Conservation (phyloP, 2,888 invertebrate species). For the Penaeus monodon region DNA sequence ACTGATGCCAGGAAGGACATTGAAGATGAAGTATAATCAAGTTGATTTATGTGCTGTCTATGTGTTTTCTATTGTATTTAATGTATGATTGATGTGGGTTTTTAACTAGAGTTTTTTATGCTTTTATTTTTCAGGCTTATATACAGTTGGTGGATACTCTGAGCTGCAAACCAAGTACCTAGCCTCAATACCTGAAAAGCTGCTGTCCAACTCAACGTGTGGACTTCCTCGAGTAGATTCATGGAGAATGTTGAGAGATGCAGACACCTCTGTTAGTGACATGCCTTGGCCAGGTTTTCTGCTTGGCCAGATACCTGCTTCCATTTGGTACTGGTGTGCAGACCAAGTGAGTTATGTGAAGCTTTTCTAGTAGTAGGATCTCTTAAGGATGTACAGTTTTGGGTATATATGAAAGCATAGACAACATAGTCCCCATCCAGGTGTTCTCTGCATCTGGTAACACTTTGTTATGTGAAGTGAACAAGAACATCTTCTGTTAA, state of each 20-base stretch:
- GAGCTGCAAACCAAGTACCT: conserved; percentile 70
- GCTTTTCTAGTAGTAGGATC: too few relatives aligned
- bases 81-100: too few relatives aligned
- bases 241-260: conserved; percentile 70
- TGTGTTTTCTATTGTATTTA: too few relatives aligned
- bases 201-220: conserved; percentile 67
- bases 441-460: too few relatives aligned
- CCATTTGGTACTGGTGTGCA: conserved; percentile 71
- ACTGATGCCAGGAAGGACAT: neutral
- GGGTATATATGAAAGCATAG: too few relatives aligned
- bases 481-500: too few relatives aligned
- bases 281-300: conserved; percentile 74
- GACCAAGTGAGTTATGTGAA: conserved; percentile 66
- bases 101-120: neutral
- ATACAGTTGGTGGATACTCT: conserved; percentile 70
- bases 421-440: too few relatives aligned
- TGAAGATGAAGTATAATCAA: neutral
- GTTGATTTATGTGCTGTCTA: too few relatives aligned
- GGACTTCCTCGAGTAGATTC: conserved; percentile 68
- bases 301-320: conserved; percentile 72
- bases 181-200: conserved; percentile 69
- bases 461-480: too few relatives aligned
- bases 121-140: conserved; percentile 68
- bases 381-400: too few relatives aligned
- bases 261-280: conserved; percentile 69